Evolutionary conservation across 2,113 vertebrate genomes (phyloP), one percentile per base, ranked within the genome.

Genomic region (Stercorarius parasiticus): DNA sequence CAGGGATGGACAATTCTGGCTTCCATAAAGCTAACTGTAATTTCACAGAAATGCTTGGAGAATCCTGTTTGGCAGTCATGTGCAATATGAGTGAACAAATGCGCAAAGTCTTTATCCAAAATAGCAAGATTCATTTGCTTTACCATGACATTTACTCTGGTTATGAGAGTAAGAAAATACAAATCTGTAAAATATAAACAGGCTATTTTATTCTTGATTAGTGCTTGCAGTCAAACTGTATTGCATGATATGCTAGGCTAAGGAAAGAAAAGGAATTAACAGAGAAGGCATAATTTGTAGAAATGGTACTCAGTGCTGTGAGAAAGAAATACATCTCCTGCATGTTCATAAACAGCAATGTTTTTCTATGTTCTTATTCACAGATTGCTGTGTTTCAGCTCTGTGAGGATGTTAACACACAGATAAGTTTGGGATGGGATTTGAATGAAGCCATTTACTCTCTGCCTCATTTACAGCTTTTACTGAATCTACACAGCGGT

Each of bases 11-110:
- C 50, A 86, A 34, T 69, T 93, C 70, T 91, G 87, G 45, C 55
- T 84, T 87, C 52, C 79, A 77, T 67, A 73, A 90, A 89, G 40
- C 43, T 38, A 55, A 53, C 45, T 49, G 74, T 62, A 94, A 95
- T 92, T 92, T 86, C 82, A 85, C 42, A 94, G 83, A 92, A 93
- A 36, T 78, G 27, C 42, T 70, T 19, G 4, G 88, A 93, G 82
- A 94, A 95, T 80, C 74, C 66, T 79, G 15, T 82, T 88, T 90
- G 91, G 82, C 87, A 94, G 56, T 90, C 10, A 78, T 66, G 4
- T 87, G 95, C 50, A 86, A 10, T 13, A 26, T 61, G 77, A 94
- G 19, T 17, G 82, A 93, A 84, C 17, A 80, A 94, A 93, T 9
- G 22, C 42, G 71, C 36, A 72, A 92, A 78, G 58, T 89, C 53